These are phyloP conservation scores for Lampropteryx suffumata DNA, from an alignment of 2,888 invertebrate species.

Conservation along the genomic window DNA sequence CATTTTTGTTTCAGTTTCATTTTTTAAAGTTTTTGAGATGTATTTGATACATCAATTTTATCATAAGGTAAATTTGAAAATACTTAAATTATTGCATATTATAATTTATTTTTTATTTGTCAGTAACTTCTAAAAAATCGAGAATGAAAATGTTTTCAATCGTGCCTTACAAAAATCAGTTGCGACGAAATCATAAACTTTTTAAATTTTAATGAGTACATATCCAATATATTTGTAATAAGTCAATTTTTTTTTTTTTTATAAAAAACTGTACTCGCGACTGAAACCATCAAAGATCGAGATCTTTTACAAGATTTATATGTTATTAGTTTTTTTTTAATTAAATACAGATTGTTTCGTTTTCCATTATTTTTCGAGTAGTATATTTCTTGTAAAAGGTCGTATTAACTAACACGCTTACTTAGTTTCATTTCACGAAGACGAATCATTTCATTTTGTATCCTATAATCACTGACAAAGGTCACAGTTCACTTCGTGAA, in stretches of 20 bases:
- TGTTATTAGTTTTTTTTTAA: neutral
- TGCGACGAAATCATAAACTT: slow-evolving; percentile 11
- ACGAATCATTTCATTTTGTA: no score
- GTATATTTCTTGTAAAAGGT: slow-evolving; percentile 9
- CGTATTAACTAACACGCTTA: slow-evolving; percentile 55
- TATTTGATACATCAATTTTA: neutral
- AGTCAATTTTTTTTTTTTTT: neutral
- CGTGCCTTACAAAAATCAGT: slow-evolving; percentile 13
- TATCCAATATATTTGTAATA: no score
- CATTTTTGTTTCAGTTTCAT: no score
- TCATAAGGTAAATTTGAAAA: slow-evolving; percentile 11
- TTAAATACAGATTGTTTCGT: no score
- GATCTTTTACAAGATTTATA: slow-evolving; percentile 21
- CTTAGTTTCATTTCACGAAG: slow-evolving; percentile 40
- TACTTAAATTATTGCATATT: neutral
- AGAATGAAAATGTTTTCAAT: slow-evolving; percentile 2
- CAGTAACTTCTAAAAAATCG: no score
- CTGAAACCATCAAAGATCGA: slow-evolving; percentile 32
- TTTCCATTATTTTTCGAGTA: neutral
- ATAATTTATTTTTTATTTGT: no score
- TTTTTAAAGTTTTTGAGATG: slow-evolving; percentile 7
- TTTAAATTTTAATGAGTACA: neutral
- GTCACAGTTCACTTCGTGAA: no score
- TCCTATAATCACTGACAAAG: no score
- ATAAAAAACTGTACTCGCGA: slow-evolving; percentile 45